phyloP scores from a whole-genome alignment of 2,113 vertebrate species.

The Clarias gariepinus region DNA sequence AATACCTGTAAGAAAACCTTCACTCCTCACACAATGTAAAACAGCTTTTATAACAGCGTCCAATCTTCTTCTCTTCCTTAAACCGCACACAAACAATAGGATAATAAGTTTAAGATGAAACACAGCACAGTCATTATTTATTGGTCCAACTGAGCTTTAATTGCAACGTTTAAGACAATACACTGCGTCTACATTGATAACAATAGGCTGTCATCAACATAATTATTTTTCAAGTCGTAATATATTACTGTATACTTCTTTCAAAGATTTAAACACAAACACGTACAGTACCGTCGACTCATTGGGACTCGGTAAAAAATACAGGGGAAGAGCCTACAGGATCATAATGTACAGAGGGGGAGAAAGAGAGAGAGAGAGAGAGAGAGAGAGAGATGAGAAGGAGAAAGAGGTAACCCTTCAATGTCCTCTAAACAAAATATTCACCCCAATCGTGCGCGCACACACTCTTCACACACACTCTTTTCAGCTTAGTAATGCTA shows the following conservation, averaged over 20 bases:
- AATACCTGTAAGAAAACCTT: not conserved
- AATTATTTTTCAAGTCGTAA: conserved; percentile 54
- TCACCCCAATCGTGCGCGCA: conserved; percentile 13
- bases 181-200: conserved; percentile 74
- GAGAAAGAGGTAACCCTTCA: conserved; percentile 29
- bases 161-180: conserved; percentile 77
- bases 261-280: conserved; percentile 58
- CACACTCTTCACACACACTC: not conserved
- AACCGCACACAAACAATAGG: not conserved
- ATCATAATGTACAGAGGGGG: conserved; percentile 40
- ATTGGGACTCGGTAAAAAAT: conserved; percentile 51
- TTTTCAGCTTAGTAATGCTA: conserved; percentile 35
- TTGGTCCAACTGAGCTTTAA: conserved; percentile 78
- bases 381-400: not conserved
- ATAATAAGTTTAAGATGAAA: not conserved
- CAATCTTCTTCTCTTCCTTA: not conserved
- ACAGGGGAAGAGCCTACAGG: conserved; percentile 36
- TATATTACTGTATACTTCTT: conserved; percentile 68
- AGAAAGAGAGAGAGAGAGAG: not conserved
- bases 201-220: conserved; percentile 66
- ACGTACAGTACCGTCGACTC: conserved; percentile 49
- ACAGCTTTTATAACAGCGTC: not conserved
- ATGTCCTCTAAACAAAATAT: conserved; percentile 17
- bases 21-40: not conserved
- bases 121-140: not conserved